Percentiles rank a stretch among this genome's conserved stretches.
These are phyloP conservation scores for Helogale parvula DNA, from an alignment of 2,113 vertebrate genomes.

Conservation along the genomic window DNA sequence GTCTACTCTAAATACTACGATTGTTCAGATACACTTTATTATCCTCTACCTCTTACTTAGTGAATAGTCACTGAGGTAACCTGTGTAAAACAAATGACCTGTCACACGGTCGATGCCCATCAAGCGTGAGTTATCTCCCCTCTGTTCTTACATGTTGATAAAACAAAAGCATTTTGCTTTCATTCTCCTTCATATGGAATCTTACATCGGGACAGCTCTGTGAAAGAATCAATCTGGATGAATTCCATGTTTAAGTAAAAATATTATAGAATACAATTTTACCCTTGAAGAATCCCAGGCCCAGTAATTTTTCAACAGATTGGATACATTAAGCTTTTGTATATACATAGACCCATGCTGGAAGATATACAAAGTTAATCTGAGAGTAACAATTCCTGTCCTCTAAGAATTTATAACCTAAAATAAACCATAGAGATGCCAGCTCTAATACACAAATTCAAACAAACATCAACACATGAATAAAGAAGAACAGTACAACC, in stretches of 20 bases:
- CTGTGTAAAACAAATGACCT: not conserved
- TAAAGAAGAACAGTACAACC: slow-evolving; percentile 44
- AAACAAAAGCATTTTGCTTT: not conserved
- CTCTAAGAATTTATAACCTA: slow-evolving; percentile 68
- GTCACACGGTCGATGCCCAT: not conserved
- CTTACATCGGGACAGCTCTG: slow-evolving; percentile 56
- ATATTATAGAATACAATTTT: slow-evolving; percentile 74
- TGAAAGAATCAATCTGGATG: slow-evolving; percentile 55
- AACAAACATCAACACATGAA: slow-evolving; percentile 70
- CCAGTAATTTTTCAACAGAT: slow-evolving; percentile 75
- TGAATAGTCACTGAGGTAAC: not conserved
- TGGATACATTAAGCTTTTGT: slow-evolving; percentile 81
- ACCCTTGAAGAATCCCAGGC: slow-evolving; percentile 77
- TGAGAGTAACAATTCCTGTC: slow-evolving; percentile 65
- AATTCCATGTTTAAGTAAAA: slow-evolving; percentile 73
- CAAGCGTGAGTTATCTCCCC: not conserved
- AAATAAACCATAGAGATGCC: slow-evolving; percentile 57
- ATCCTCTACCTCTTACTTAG: not conserved
- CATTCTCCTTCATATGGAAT: not conserved
- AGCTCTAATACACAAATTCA: slow-evolving; percentile 63
- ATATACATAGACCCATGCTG: slow-evolving; percentile 53
- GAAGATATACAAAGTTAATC: slow-evolving; percentile 76
- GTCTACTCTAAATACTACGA: not conserved
- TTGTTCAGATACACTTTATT: not conserved
- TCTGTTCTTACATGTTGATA: not conserved